phyloP scores from a whole-genome alignment of 2,113 vertebrate species.

The Callaeas wilsoni region DNA sequence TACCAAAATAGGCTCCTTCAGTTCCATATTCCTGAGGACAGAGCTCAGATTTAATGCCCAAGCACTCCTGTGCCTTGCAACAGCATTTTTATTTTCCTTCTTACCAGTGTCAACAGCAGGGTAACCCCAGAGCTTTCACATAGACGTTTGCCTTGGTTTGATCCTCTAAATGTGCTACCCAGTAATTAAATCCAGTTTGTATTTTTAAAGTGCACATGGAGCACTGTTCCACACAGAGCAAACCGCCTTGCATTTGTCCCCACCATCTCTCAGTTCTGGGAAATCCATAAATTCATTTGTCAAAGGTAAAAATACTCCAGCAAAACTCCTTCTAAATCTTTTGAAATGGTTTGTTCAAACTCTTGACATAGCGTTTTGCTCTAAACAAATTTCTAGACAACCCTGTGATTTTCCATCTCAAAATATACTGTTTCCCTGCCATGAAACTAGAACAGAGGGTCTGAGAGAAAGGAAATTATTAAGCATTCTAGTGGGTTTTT shows the following conservation, averaged over 20 bases:
- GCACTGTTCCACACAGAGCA: background rate
- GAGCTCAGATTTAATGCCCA: background rate
- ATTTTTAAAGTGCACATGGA: background rate
- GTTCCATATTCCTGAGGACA: background rate
- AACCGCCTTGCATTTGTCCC: background rate
- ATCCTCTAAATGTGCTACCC: background rate
- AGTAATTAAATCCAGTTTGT: conserved; percentile 33
- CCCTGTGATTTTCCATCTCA: conserved; percentile 61
- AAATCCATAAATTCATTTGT: conserved; percentile 47
- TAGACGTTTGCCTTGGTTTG: background rate
- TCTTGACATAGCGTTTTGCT: conserved; percentile 59
- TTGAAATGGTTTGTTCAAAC: conserved; percentile 29
- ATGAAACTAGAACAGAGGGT: conserved; percentile 69
- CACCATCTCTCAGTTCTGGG: background rate
- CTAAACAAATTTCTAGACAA: conserved; percentile 63
- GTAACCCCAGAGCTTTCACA: conserved; percentile 21
- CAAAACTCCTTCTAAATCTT: conserved; percentile 47
- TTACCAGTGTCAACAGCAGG: background rate
- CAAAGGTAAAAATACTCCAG: conserved; percentile 43
- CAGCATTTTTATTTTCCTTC: background rate
- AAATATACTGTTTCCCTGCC: conserved; percentile 60
- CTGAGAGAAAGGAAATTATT: conserved; percentile 80
- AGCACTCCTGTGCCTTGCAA: background rate
- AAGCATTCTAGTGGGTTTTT: conserved; percentile 74
- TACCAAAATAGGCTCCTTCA: background rate